Conservation (phyloP, 2,113 vertebrate genomes). For the Perca fluviatilis region DNA sequence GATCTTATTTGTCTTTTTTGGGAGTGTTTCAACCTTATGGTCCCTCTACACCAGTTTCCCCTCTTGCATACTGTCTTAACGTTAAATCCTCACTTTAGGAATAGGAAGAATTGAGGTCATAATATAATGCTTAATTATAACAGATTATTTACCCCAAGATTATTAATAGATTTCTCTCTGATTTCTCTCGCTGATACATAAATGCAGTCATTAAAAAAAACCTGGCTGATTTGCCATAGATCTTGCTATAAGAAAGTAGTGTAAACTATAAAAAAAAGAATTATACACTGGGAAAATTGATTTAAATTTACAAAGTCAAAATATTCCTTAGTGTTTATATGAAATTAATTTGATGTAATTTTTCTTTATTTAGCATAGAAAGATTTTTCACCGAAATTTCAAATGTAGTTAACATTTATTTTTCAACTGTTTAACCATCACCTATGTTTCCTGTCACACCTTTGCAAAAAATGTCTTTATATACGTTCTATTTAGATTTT, state of each 20-base stretch:
- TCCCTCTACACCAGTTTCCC: background rate
- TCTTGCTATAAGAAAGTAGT: background rate
- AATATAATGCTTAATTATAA: constrained; percentile 4
- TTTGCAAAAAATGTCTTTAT: background rate
- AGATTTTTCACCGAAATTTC: background rate
- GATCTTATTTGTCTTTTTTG: background rate
- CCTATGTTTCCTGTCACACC: background rate
- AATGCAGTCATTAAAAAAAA: constrained; percentile 1
- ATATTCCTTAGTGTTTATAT: background rate
- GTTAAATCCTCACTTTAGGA: constrained; percentile 24
- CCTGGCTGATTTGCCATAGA: background rate
- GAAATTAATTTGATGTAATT: background rate
- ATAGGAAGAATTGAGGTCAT: constrained; percentile 6
- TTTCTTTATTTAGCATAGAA: background rate
- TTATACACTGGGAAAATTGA: background rate
- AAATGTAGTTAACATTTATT: background rate
- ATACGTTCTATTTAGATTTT: background rate
- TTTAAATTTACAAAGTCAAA: background rate
- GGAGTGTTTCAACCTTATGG: constrained; percentile 48
- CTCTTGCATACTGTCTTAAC: constrained; percentile 26
- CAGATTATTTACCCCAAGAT: constrained; percentile 1
- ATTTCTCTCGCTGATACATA: background rate
- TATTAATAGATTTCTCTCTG: constrained; percentile 9
- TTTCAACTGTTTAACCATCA: background rate
- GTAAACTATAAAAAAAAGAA: background rate